phyloP scores from a whole-genome alignment of 2,888 invertebrate species.

The Neoascia interrupta region DNA sequence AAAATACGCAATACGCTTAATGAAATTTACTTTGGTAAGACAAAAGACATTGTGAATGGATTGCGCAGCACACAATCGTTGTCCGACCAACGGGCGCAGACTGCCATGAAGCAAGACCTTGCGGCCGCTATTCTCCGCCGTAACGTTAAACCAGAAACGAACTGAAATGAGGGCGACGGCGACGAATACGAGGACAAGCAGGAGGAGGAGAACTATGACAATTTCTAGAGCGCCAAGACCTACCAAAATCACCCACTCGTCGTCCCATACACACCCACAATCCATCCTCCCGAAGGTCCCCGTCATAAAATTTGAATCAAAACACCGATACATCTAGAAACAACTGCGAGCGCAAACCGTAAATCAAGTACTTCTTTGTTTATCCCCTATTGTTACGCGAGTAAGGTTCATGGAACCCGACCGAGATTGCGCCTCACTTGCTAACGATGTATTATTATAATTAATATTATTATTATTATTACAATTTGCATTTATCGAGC shows the following conservation, averaged over 20 bases:
- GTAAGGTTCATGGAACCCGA: slow-evolving; percentile 57
- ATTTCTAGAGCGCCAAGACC: slow-evolving; percentile 57
- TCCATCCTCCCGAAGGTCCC: slow-evolving; percentile 41
- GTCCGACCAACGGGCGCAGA: slow-evolving; percentile 91
- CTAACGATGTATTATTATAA: slow-evolving; percentile 42
- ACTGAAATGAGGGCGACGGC: slow-evolving; percentile 73
- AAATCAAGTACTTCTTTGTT: slow-evolving; percentile 27
- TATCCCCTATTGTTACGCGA: slow-evolving; percentile 37
- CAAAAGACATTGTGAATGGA: slow-evolving; percentile 98
- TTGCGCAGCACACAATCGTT: slow-evolving; percentile 90
- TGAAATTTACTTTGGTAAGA: slow-evolving; percentile 99
- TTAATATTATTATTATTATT: slow-evolving; percentile 58
- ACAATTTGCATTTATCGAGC: slow-evolving; percentile 66
- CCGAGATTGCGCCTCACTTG: slow-evolving; percentile 50
- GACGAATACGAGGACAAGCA: slow-evolving; percentile 52
- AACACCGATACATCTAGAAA: slow-evolving; percentile 10
- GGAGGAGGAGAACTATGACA: slow-evolving; percentile 62
- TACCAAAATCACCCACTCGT: slow-evolving; percentile 25
- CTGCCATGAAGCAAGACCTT: slow-evolving; percentile 91
- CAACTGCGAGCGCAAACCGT: slow-evolving; percentile 37
- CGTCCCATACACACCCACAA: slow-evolving; percentile 16
- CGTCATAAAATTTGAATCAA: slow-evolving; percentile 32
- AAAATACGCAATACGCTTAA: slow-evolving; percentile 99
- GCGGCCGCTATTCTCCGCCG: slow-evolving; percentile 91
- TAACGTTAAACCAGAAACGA: slow-evolving; percentile 84